Base-by-base conservation (phyloP, 2,888 invertebrate genomes). In the Lycia hirtaria region DNA sequence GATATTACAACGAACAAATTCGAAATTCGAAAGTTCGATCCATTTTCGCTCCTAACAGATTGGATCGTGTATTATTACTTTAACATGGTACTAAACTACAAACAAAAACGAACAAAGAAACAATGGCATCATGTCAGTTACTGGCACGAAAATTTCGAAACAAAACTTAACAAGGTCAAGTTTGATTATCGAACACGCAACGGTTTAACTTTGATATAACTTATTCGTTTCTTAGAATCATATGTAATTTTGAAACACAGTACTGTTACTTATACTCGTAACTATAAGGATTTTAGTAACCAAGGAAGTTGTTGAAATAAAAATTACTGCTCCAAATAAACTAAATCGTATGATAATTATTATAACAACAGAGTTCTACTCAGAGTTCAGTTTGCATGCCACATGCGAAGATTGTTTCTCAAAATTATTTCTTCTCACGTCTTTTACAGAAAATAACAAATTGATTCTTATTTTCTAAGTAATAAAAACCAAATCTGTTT, bases 351-450 rank as follows among this genome's bases (percentile, higher is more conserved):
- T 30, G n/a, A 22, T 22, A 6, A 4, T 45, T 50, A 50, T 20
- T 56, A 35, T 54, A 22, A 62, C 54, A 44, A 6, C 14, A 12
- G 4, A 3, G 38, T 22, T 14, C 9, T n/a, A 20, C 10, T 56
- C 10, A 20, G 14, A 33, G 5, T 17, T 44, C 17, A 50, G 41
- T 26, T 62, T 40, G 59, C 61, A 48, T 57, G 61, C 35, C n/a
- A 24, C 58, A 60, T 59, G 61, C 63, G 17, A 30, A 24, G 4
- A 10, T 32, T n/a, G 4, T 32, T 40, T 48, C 38, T 43, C 32
- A 10, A 12, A 49, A 44, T 43, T 43, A 35, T 41, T 35, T 32
- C 19, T 15, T 32, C 33, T 15, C 15, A 32, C 15, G n/a, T 7
- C 41, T 19, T 20, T 15, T 15, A 26, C 6, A 22, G 26, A 58